Conservation (phyloP, 2,888 invertebrate species). For the Drosophila peninsularis region DNA sequence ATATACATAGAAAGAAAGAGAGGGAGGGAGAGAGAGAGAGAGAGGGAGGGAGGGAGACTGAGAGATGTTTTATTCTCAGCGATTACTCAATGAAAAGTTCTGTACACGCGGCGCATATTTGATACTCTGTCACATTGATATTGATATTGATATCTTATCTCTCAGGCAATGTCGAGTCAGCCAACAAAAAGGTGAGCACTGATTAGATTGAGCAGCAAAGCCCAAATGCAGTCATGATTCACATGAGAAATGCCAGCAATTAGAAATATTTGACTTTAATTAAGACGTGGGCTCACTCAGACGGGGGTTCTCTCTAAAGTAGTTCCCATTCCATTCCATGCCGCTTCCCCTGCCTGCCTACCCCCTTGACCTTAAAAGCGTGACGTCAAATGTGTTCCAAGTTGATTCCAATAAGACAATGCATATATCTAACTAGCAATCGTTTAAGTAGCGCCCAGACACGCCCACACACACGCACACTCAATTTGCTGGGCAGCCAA, state of each 20-base stretch:
- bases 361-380: slow-evolving; percentile 67
- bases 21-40: not conserved
- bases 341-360: not conserved
- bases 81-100: slow-evolving; percentile 41
- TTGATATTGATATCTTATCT: slow-evolving; percentile 59
- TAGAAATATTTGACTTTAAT: slow-evolving; percentile 46
- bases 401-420: slow-evolving; percentile 28
- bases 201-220: slow-evolving; percentile 57
- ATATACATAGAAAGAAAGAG: not conserved
- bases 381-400: slow-evolving; percentile 40
- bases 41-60: not conserved
- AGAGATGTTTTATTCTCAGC: slow-evolving; percentile 8
- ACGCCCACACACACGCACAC: slow-evolving; percentile 57
- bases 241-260: slow-evolving; percentile 35
- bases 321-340: slow-evolving; percentile 3
- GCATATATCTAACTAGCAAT: slow-evolving; percentile 58
- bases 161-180: slow-evolving; percentile 59
- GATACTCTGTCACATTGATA: slow-evolving; percentile 12
- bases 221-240: slow-evolving; percentile 61
- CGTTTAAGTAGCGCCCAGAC: slow-evolving; percentile 60
- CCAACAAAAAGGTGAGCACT: slow-evolving; percentile 10
- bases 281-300: slow-evolving; percentile 25
- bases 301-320: not conserved
- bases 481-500: slow-evolving; percentile 19
- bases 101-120: slow-evolving; percentile 11